Evolutionary conservation across 2,113 vertebrate genomes (phyloP), one percentile per base, ranked within the genome.

Genomic region (Anarrhichthys ocellatus): DNA sequence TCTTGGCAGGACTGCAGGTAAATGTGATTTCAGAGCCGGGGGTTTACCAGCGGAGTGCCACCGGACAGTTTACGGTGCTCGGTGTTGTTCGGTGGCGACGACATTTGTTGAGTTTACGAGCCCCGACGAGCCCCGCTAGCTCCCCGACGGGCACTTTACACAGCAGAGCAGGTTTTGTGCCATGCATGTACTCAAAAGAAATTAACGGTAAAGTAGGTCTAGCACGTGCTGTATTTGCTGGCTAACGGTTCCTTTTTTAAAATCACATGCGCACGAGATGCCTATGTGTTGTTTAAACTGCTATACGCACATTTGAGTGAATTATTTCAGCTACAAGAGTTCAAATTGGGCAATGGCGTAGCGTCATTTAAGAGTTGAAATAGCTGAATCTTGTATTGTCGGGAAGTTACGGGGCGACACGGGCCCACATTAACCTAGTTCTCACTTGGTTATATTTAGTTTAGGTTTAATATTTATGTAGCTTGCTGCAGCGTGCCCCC

Each of bases 1-100:
- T 94, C 86, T 76, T 93, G 74, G 92, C 91, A 72, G 93, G 90
- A 92, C 91, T 94, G 93, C 94, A 95, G 94, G 94, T 95, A 95
- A 46, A 73, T 40, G 75, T 63, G 14, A 44, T 50, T 42, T 78
- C 54, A 6, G 11, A 75, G 63, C 29, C 78, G 5, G 67, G 76
- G 6, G 50, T 50, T 71, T 48, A 32, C 34, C 13, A 81, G 82
- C 50, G 73, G 82, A 89, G 80, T 92, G 87, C 36, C 38, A 56
- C 91, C 79, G 89, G 89, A 92, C 92, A 92, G 15, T 90, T 91
- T 86, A 0, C 4, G 46, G 15, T 48, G 46, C 46, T 18, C 9
- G 7, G 32, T 0, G 32, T 68, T 63, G 2, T 50, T 44, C 9
- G 32, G 56, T 63, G 36, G 34, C 48, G 72, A 70, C 76, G 87